Base-by-base conservation (phyloP, 2,888 invertebrate species). In the Hetaerina titia region DNA sequence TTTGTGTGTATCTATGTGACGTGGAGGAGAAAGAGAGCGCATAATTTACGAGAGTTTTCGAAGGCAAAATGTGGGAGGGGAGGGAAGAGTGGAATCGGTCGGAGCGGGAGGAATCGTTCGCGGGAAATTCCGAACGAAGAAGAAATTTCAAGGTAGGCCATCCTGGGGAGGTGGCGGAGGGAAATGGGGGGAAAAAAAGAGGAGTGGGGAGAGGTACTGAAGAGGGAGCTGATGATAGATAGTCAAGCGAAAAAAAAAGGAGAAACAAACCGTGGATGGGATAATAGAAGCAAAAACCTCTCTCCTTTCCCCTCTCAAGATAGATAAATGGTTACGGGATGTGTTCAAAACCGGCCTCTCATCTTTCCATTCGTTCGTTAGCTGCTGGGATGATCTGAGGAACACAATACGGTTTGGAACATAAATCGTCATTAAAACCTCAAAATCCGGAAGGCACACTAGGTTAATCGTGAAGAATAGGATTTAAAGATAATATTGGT, bases 351-450 rank as follows among this genome's bases (percentile, higher is more conserved):
- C 69, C 69, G n/a, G 69, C 69, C 69, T n/a, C 69, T n/a, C n/a
- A 69, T n/a, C 69, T 22, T 81, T 9, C 31, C 81, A 31, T 31
- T 15, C 81, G 81, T 81, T 81, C 81, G 81, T 81, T 81, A 81
- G 81, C 81, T 81, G 81, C 11, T 31, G 81, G 31, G 81, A 81
- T 81, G 81, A 81, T 81, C 81, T 15, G 25, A 9, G 31, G 22
- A 22, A 15, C 81, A 81, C 81, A 81, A 81, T 81, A 31, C 31
- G 81, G 31, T 15, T 81, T 31, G 13, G 81, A 31, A 15, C 81
- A 81, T 81, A 81, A 81, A 81, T 81, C 81, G 81, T 81, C 81
- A 81, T 81, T 81, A 81, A 31, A 81, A 81, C 81, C 81, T 81
- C 81, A 31, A 81, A 81, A 81, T 81, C 81, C 81, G 31, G 81